Conservation (phyloP, 1,140 invertebrate genomes). For the Magallana gigas region DNA sequence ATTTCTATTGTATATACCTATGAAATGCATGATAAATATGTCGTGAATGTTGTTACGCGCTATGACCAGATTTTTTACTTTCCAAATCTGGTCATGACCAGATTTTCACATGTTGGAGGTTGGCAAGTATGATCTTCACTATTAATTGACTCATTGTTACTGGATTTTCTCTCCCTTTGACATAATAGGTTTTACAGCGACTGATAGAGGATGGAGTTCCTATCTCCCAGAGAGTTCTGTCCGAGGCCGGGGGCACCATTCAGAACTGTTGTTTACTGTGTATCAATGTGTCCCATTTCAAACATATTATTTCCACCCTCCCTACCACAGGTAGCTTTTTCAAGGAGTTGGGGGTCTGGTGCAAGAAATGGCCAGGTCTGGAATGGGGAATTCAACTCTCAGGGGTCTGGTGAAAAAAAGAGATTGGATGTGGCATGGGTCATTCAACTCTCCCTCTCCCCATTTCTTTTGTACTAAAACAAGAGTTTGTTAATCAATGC, state of each 20-base stretch:
- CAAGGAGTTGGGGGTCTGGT: background rate
- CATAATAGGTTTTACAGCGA: constrained; percentile 50
- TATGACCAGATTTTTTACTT: too few species aligned
- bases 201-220: constrained; percentile 45
- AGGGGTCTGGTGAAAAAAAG: background rate
- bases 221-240: constrained; percentile 39
- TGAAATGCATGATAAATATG: too few species aligned
- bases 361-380: background rate
- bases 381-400: background rate
- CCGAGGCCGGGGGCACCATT: constrained; percentile 52
- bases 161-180: background rate
- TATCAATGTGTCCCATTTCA: constrained; percentile 45
- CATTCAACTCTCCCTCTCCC: background rate
- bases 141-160: too few species aligned
- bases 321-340: constrained; percentile 42
- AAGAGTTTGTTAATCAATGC: too few species aligned
- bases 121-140: too few species aligned
- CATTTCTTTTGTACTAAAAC: too few species aligned
- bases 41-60: too few species aligned
- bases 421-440: background rate
- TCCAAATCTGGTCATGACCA: too few species aligned
- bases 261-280: constrained; percentile 47
- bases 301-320: constrained; percentile 54
- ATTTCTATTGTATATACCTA: too few species aligned
- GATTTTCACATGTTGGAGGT: too few species aligned